Percentiles rank a stretch among this genome's conserved stretches.
Conservation (phyloP, 2,113 vertebrate genomes). For the Nematolebias whitei region DNA sequence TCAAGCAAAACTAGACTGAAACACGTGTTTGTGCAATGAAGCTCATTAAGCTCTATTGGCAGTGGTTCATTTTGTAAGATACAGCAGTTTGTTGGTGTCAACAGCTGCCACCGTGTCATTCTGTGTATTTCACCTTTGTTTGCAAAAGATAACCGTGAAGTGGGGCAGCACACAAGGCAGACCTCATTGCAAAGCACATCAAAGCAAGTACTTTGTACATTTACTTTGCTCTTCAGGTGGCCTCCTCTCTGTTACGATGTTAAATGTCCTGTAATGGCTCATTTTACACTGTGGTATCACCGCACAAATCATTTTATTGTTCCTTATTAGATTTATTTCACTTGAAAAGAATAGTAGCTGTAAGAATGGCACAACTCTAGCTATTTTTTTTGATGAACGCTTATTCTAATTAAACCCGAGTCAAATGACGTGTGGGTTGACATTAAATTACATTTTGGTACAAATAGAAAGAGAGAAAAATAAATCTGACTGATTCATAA, state of each 20-base stretch:
- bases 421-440: neutral
- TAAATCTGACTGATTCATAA: too few species aligned
- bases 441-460: neutral
- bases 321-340: neutral
- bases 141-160: constrained; percentile 25
- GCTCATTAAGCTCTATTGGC: neutral
- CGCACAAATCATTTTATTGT: neutral
- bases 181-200: constrained; percentile 18
- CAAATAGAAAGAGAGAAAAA: neutral
- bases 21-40: neutral
- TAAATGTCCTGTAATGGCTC: neutral
- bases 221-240: constrained; percentile 20
- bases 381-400: neutral
- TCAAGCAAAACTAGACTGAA: constrained; percentile 5
- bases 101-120: neutral
- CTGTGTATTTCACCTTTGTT: constrained; percentile 23
- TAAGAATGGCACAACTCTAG: neutral
- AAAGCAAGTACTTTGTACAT: constrained; percentile 38
- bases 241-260: neutral
- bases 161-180: constrained; percentile 17
- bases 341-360: neutral
- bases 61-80: neutral
- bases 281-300: neutral
- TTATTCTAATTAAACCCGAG: constrained; percentile 22
- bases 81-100: neutral